These are phyloP conservation scores for Cosmia trapezina DNA, from an alignment of 2,888 invertebrate species.

Conservation along the genomic window DNA sequence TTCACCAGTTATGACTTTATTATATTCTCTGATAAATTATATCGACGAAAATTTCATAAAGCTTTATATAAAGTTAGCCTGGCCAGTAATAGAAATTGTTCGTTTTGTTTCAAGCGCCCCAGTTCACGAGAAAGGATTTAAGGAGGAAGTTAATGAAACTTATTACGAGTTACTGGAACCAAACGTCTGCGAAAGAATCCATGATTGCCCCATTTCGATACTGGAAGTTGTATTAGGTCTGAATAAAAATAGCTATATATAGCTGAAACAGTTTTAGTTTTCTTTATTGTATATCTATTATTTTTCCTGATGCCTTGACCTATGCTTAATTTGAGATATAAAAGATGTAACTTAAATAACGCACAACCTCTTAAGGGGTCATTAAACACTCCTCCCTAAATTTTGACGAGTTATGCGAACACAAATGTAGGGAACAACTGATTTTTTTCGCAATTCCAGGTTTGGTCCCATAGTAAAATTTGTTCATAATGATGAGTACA, in stretches of 20 bases:
- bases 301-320: not conserved
- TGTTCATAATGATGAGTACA: too few species aligned
- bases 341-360: too few species aligned
- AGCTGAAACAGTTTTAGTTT: slow-evolving; percentile 35
- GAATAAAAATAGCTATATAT: slow-evolving; percentile 71
- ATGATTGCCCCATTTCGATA: slow-evolving; percentile 83
- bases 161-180: slow-evolving; percentile 78
- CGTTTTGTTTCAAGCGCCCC: slow-evolving; percentile 77
- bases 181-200: slow-evolving; percentile 75
- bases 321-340: not conserved
- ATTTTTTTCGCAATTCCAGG: too few species aligned
- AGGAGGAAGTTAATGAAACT: slow-evolving; percentile 75
- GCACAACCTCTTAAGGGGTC: too few species aligned
- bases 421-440: too few species aligned
- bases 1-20: slow-evolving; percentile 18
- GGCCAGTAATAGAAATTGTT: slow-evolving; percentile 44
- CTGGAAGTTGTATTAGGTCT: slow-evolving; percentile 76
- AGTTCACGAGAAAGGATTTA: slow-evolving; percentile 78
- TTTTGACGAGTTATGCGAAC: too few species aligned
- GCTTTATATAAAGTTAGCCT: slow-evolving; percentile 45
- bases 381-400: too few species aligned
- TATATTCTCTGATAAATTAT: slow-evolving; percentile 19
- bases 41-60: slow-evolving; percentile 46
- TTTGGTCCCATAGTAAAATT: too few species aligned
- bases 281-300: not conserved